Conservation (phyloP, 2,797 vertebrate genomes). For the Sebastes steindachneri region DNA sequence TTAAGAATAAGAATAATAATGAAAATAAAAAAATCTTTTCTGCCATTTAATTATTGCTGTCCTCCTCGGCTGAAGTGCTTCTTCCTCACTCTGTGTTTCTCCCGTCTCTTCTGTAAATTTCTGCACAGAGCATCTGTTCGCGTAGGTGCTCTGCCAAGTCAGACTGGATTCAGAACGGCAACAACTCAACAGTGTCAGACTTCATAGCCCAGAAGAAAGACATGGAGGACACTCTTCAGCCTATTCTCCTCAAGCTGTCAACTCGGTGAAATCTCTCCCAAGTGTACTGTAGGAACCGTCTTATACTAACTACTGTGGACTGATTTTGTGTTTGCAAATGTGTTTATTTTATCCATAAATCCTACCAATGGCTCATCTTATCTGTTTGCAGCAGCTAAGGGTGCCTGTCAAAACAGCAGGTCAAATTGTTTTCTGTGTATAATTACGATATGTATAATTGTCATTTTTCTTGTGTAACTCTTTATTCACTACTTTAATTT, state of each 20-base stretch:
- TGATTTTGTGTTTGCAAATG: background rate
- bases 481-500: background rate
- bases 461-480: background rate
- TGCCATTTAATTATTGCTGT: background rate
- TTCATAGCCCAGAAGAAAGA: slow-evolving; percentile 79
- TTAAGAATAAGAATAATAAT: background rate
- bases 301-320: background rate
- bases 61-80: background rate
- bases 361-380: background rate
- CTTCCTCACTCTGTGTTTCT: background rate
- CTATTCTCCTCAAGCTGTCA: slow-evolving; percentile 79
- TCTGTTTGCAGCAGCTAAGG: slow-evolving; percentile 1
- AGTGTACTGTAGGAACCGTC: background rate
- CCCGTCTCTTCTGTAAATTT: background rate
- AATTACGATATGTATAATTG: background rate
- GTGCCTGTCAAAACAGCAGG: background rate
- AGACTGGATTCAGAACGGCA: slow-evolving; percentile 80
- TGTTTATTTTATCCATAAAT: background rate
- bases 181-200: slow-evolving; percentile 72
- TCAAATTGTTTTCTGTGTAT: background rate
- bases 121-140: slow-evolving; percentile 70
- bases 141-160: slow-evolving; percentile 71
- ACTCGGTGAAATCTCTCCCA: background rate
- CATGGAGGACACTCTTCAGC: slow-evolving; percentile 73
- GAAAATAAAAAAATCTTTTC: background rate